phyloP scores from a whole-genome alignment of 2,113 vertebrate species.

The Marmota flaviventris region DNA sequence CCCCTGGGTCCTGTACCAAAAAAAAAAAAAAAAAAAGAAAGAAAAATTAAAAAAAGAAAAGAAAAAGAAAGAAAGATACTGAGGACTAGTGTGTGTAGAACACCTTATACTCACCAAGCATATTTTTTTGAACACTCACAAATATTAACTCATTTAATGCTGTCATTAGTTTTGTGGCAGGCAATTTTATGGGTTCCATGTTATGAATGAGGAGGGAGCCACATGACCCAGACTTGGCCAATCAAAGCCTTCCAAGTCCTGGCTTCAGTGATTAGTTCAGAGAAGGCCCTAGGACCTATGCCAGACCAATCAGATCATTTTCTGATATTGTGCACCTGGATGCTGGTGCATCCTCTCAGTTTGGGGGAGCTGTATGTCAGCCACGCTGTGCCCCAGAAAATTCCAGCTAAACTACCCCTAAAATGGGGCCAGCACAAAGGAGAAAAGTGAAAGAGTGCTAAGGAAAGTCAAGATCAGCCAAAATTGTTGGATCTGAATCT shows the following conservation, averaged over 20 bases:
- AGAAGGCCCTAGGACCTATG: neutral
- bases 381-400: neutral
- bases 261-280: neutral
- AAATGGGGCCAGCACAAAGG: neutral
- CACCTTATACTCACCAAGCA: neutral
- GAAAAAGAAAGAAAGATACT: neutral
- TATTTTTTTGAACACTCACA: neutral
- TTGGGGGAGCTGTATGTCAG: neutral
- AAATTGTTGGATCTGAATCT: neutral
- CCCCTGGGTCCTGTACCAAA: neutral
- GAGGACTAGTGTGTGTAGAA: neutral
- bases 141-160: neutral
- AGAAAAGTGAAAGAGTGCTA: no score
- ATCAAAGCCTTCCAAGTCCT: neutral
- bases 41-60: neutral
- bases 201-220: no score
- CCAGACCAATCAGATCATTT: neutral
- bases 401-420: no score
- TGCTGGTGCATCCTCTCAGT: neutral
- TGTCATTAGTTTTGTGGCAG: neutral
- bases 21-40: neutral
- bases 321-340: no score
- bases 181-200: neutral
- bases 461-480: neutral
- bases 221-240: neutral